Evolutionary conservation across 2,888 invertebrate genomes (phyloP).

Genomic region (Scaptomyza polygonia): DNA sequence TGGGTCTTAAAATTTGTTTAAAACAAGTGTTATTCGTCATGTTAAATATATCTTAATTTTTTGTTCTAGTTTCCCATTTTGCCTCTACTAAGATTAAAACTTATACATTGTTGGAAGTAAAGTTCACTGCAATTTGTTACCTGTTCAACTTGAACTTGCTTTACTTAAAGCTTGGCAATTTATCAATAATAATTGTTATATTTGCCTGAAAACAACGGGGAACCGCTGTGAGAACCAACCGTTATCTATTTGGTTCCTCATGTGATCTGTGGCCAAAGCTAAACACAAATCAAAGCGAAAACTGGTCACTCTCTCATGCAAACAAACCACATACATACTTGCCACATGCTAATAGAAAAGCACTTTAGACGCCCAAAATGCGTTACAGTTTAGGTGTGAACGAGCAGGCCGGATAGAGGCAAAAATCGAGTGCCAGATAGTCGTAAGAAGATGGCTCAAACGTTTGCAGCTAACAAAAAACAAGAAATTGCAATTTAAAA

Average conservation of each 20-base stretch:
- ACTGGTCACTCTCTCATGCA: constrained; percentile 14
- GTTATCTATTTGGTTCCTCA: constrained; percentile 39
- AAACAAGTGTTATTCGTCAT: no score
- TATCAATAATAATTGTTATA: constrained; percentile 9
- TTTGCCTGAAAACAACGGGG: constrained; percentile 42
- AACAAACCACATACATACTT: constrained; percentile 26
- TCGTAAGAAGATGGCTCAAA: constrained; percentile 13
- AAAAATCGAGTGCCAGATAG: neutral
- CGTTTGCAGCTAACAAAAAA: constrained; percentile 31
- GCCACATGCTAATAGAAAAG: constrained; percentile 71
- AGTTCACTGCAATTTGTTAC: neutral
- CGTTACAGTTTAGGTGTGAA: constrained; percentile 77
- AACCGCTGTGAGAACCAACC: constrained; percentile 42
- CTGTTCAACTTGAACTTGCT: neutral
- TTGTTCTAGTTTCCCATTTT: no score
- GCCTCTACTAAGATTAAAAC: no score
- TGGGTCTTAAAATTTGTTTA: neutral
- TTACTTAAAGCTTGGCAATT: constrained; percentile 3
- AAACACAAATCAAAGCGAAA: constrained; percentile 51
- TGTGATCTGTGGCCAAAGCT: constrained; percentile 44
- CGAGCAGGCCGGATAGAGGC: constrained; percentile 25
- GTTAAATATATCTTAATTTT: no score
- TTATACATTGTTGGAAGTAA: neutral
- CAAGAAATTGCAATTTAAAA: constrained; percentile 80
- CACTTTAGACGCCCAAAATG: constrained; percentile 58